Evolutionary conservation across 35 echinoderm and acorn worm genomes (phyloP), one percentile per base, ranked within the genome.

Genomic region (Eucidaris tribuloides): DNA sequence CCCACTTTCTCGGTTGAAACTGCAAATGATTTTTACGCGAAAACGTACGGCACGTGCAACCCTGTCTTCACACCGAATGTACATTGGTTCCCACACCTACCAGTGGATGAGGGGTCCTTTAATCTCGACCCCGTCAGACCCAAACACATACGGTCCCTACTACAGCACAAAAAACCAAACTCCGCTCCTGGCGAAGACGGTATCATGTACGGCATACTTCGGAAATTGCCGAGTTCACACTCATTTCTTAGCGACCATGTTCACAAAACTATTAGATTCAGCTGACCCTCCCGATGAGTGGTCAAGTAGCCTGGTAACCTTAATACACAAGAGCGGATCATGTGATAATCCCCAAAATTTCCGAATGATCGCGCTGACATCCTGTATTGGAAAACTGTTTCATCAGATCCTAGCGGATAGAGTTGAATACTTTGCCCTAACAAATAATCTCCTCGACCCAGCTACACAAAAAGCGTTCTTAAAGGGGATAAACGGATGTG

Each of bases 401-500:
- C 76, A 45, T 28, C 76, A 79, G 7, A 79, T 79, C 18, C 1
- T 79, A 20, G 42, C 76, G 11, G 76, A 79, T 25, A 1, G 76
- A 7, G 29, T 79, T 4, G 42, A 42, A 41, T 7, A 46, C 3
- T 46, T 28, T 7, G 40, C 46, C 2, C 3, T 76, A 28, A 30
- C 3, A 5, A 79, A 79, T n/a, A 46, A 48, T 42, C 33, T 79
- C 2, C 20, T 48, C 4, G 76, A 79, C 30, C 33, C 76, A 27
- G n/a, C 4, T 4, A 79, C 42, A 30, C 76, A 79, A 28, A 79
- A 79, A 39, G 76, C 76, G 5, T 79, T 79, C 20, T 5, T 79
- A 24, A 79, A 79, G 23, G 76, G 76, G 1, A 79, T 79, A 17
- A 79, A 79, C 33, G 76, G 76, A 2, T 79, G 44, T 30, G 52